Evolutionary conservation across 64 coral and sea anemone genomes (phyloP).

Genomic region (Catalaphyllia jardinei): DNA sequence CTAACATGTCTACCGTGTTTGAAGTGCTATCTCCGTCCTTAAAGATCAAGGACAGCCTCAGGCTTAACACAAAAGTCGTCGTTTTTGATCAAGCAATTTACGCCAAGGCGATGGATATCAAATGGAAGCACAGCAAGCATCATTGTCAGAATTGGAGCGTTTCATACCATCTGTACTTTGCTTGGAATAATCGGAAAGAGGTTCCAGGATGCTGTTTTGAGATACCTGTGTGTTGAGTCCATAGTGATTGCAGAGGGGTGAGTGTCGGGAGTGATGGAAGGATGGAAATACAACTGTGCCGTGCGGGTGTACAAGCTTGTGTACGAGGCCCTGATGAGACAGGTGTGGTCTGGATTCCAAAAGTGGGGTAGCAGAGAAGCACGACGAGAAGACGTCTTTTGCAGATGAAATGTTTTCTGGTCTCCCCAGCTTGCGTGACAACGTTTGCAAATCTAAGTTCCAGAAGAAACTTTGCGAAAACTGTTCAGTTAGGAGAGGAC

Average conservation of each 20-base stretch:
- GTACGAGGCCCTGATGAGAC: conserved; percentile 67
- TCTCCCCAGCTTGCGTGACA: conserved; percentile 13
- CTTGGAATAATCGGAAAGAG: too few relatives aligned
- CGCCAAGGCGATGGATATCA: too few relatives aligned
- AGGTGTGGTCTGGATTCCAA: conserved; percentile 45
- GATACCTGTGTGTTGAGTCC: conserved; percentile 4
- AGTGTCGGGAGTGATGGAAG: conserved; percentile 48
- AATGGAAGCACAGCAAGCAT: too few relatives aligned
- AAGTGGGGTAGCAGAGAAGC: conserved; percentile 43
- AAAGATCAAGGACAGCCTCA: too few relatives aligned
- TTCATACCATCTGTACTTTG: too few relatives aligned
- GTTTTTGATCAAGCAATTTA: too few relatives aligned
- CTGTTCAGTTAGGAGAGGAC: conserved; percentile 15
- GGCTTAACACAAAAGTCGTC: too few relatives aligned
- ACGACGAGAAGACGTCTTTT: conserved; percentile 11
- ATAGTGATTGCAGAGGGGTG: conserved; percentile 14
- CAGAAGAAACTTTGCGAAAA: background rate
- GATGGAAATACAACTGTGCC: conserved; percentile 50
- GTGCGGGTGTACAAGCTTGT: conserved; percentile 41
- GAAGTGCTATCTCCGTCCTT: too few relatives aligned
- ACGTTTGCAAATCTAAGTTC: conserved; percentile 37
- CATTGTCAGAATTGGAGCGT: too few relatives aligned
- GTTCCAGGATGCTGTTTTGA: too few relatives aligned
- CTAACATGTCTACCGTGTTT: too few relatives aligned
- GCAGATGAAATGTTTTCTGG: conserved; percentile 11